Percentiles rank a stretch among this genome's conserved stretches.
Evolutionary conservation across 2,888 invertebrate genomes (phyloP).

Genomic region (Cryptocephalus primarius): DNA sequence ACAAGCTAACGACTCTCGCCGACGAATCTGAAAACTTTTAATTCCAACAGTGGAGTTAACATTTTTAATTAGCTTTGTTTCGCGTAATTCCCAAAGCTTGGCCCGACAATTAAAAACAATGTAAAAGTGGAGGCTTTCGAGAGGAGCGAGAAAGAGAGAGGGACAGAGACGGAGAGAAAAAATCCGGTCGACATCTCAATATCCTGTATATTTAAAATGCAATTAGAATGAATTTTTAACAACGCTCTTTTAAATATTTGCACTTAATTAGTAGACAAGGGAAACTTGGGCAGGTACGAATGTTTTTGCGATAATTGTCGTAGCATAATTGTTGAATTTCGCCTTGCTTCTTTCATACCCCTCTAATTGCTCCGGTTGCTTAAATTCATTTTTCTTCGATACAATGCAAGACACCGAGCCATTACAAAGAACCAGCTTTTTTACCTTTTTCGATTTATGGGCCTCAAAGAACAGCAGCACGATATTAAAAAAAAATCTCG

Average conservation of each 20-base stretch:
- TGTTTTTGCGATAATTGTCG: no score
- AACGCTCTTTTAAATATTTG: constrained; percentile 13
- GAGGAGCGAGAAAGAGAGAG: no score
- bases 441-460: no score
- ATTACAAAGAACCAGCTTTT: no score
- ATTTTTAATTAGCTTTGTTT: constrained; percentile 15
- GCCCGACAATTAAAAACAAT: constrained; percentile 8
- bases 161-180: neutral
- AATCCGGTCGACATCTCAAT: neutral
- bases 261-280: constrained; percentile 11
- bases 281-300: neutral
- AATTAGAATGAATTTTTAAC: constrained; percentile 13
- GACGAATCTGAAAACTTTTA: constrained; percentile 7
- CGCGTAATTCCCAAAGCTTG: constrained; percentile 5
- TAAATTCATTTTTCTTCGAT: no score
- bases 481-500: no score
- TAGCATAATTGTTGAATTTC: no score
- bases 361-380: no score
- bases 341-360: no score
- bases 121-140: neutral
- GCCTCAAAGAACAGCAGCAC: no score
- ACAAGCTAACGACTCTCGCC: neutral
- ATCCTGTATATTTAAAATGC: neutral
- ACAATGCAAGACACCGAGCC: no score
- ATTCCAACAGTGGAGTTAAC: constrained; percentile 9